These are phyloP conservation scores for Chrysocyon brachyurus DNA, from an alignment of 2,797 vertebrate genomes.

Conservation along the genomic window DNA sequence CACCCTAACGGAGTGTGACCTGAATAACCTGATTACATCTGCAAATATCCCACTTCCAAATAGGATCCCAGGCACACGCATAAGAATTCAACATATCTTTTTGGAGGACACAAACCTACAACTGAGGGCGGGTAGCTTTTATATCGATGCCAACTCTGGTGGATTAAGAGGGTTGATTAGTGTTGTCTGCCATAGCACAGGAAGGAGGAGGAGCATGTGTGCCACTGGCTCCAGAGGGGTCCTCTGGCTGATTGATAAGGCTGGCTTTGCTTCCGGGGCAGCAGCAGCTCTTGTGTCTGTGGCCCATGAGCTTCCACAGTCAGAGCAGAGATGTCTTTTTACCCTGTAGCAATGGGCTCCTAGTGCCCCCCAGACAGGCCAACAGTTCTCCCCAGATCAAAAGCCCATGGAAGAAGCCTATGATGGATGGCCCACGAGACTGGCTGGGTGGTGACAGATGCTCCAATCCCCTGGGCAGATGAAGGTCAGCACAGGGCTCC, in stretches of 20 bases:
- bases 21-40: neutral
- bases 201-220: neutral
- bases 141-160: rapidly evolving
- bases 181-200: rapidly evolving
- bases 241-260: neutral
- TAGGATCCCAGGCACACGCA: neutral
- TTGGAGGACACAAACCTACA: neutral
- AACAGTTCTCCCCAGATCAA: neutral
- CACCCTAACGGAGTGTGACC: neutral
- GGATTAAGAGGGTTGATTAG: neutral
- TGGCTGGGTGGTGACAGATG: neutral
- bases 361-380: neutral
- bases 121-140: neutral
- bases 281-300: neutral
- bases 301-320: neutral
- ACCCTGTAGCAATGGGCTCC: neutral
- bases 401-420: neutral
- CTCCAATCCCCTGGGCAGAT: neutral
- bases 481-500: neutral
- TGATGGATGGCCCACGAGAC: neutral
- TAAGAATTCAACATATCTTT: neutral
- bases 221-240: rapidly evolving
- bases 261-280: neutral
- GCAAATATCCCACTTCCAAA: neutral
- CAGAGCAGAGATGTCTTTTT: too few species aligned